Base-by-base conservation (phyloP, 1,140 invertebrate species). In the Contarinia nasturtii region DNA sequence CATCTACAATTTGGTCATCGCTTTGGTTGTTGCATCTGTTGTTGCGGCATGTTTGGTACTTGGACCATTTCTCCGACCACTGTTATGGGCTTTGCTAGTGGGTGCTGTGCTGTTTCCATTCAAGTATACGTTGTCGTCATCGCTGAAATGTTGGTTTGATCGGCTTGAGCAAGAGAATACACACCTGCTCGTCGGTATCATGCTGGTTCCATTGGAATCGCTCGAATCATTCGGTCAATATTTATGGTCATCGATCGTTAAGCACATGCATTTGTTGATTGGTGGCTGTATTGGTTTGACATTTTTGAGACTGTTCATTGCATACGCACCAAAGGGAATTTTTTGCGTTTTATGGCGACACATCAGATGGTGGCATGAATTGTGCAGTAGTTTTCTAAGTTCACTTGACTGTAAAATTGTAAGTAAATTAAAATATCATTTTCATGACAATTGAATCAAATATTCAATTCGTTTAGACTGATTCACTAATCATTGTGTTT, bases 71-170 rank as follows among this genome's bases (percentile, higher is more conserved):
- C 74, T 95, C 15, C 82, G 87, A 55, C 87, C 92, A 1, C 59
- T 97, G 33, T 73, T 95, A 49, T 98, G 92, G 92, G 91, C 92
- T 4, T 66, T 95, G 42, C 63, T 98, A 14, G 88, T 48, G 61
- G 87, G 88, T 17, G 84, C 84, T 2, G 84, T 88, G 20, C 66
- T 93, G 17, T 83, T 89, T 64, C 87, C 88, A 0, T 79, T 90
- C 50, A 93, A 93, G 57, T 64, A 74, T 12, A 73, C 70, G 1
- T 55, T 89, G 22, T 75, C 79, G 11, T 70, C 69, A 15, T 62
- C 67, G 45, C 66, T 83, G 10, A 69, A 76, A 49, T 69, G 64
- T 33, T 90, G 86, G 86, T 75, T 81, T 49, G 57, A 67, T 33
- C 59, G 63, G 2, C 56, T 76, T 0, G 72, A 79, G 52, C 57